phyloP scores from a whole-genome alignment of 2,797 vertebrate genomes.

The Lepus oiostolus region DNA sequence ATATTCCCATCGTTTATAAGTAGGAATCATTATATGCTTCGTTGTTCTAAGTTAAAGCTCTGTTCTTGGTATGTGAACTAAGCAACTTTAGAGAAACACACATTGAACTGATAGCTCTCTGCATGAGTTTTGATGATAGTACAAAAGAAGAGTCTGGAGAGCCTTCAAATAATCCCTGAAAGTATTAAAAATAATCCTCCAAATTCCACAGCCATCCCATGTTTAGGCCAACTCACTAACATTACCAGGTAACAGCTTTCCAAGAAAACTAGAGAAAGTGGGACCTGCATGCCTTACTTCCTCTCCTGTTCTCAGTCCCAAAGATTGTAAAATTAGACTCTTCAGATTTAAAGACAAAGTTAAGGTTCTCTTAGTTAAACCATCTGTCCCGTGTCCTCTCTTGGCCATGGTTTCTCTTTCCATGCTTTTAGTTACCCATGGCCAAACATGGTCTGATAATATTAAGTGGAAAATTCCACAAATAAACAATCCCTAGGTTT shows the following conservation, averaged over 20 bases:
- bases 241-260: conserved; percentile 65
- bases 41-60: neutral
- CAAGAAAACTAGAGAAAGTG: conserved; percentile 65
- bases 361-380: conserved; percentile 66
- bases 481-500: neutral
- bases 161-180: neutral
- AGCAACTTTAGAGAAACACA: neutral
- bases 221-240: conserved; percentile 60
- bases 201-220: conserved; percentile 37
- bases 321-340: conserved; percentile 73
- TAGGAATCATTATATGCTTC: neutral
- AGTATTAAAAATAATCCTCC: conserved; percentile 49
- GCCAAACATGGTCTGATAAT: neutral
- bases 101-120: neutral
- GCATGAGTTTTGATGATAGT: neutral
- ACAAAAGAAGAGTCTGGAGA: neutral
- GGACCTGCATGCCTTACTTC: conserved; percentile 58
- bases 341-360: conserved; percentile 53
- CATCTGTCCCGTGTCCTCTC: conserved; percentile 36
- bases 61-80: neutral
- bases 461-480: neutral
- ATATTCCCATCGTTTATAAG: neutral
- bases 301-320: conserved; percentile 67
- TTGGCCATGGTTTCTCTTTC: neutral
- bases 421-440: neutral